Evolutionary conservation across 2,888 invertebrate genomes (phyloP).

Genomic region (Leucophenga maculata): DNA sequence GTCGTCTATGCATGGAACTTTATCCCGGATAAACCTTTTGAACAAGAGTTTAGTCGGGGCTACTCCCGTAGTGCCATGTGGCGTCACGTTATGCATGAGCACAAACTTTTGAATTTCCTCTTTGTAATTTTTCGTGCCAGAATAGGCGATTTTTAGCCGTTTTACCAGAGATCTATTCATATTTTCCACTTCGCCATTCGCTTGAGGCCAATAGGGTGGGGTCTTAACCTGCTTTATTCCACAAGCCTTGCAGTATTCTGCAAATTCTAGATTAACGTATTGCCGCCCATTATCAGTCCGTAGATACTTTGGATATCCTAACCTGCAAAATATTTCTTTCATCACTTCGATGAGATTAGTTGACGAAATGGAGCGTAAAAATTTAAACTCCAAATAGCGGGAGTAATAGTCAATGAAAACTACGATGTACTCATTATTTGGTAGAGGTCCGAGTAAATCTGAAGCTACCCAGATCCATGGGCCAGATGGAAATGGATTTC

Average conservation of each 20-base stretch:
- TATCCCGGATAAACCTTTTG: constrained; percentile 23
- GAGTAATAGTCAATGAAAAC: constrained; percentile 10
- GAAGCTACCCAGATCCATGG: constrained; percentile 26
- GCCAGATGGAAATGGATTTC: constrained; percentile 26
- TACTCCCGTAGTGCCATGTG: constrained; percentile 36
- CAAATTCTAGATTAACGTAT: constrained; percentile 22
- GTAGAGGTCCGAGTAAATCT: constrained; percentile 12
- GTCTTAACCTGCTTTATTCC: constrained; percentile 24
- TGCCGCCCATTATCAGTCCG: constrained; percentile 22
- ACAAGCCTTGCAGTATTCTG: constrained; percentile 15
- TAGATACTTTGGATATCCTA: background rate
- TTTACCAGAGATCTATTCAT: constrained; percentile 26
- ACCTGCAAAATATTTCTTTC: constrained; percentile 23
- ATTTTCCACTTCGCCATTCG: constrained; percentile 33
- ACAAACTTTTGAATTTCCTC: constrained; percentile 30
- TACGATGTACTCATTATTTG: background rate
- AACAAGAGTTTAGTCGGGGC: constrained; percentile 28
- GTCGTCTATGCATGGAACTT: no score
- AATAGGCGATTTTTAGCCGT: constrained; percentile 29
- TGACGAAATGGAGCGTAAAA: constrained; percentile 7
- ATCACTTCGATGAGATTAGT: constrained; percentile 1
- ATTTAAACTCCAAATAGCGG: background rate
- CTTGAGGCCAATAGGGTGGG: constrained; percentile 34
- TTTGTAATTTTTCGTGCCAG: constrained; percentile 22
- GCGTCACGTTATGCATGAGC: constrained; percentile 34